Base-by-base conservation (phyloP, 2,888 invertebrate species). In the Agonopterix alstromeriana region DNA sequence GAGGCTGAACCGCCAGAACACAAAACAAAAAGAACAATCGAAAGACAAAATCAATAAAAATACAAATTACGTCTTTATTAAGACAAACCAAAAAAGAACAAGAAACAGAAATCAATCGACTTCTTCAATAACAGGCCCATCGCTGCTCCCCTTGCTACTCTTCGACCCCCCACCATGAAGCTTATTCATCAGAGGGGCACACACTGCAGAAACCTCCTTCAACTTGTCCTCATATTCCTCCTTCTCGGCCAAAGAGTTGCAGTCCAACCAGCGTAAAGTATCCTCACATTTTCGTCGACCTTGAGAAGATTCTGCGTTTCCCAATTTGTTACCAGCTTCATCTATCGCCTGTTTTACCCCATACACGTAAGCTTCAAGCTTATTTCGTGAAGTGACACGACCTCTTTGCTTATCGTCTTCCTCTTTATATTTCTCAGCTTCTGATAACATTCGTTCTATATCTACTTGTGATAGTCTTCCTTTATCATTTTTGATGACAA, bases 401-500 rank as follows among this genome's bases (percentile, higher is more conserved):
- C 93, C 92, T 36, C 90, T 87, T 54, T 93, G 93, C 53, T 83
- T 88, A 36, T 92, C 91, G 67, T 95, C 94, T 58, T 94, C 94
- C 17, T 91, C 92, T 48, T 91, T 91, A 70, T 92, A 95, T 54
- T 85, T 90, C 55, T 94, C 94, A 1, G 95, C 94, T 45, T 95
- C 94, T 43, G 91, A 77, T 42, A 95, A 79, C 95, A 95, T 96
- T 51, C 92, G 90, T 61, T 97, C 95, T 50, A 97, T 96, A 53
- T 97, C 96, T 11, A 93, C 93, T 72, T 96, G 94, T 10, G 94
- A 93, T 36, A 96, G 81, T 4, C 95, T 90, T 0, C 95, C 95
- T 70, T 94, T 95, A 76, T 95, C 94, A 70, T 95, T 95, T 61
- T 93, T 94, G 51, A 96, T 96, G 8, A 93, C 92, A 52, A 95